Conservation (phyloP, 2,888 invertebrate species). For the Beris morrisii region DNA sequence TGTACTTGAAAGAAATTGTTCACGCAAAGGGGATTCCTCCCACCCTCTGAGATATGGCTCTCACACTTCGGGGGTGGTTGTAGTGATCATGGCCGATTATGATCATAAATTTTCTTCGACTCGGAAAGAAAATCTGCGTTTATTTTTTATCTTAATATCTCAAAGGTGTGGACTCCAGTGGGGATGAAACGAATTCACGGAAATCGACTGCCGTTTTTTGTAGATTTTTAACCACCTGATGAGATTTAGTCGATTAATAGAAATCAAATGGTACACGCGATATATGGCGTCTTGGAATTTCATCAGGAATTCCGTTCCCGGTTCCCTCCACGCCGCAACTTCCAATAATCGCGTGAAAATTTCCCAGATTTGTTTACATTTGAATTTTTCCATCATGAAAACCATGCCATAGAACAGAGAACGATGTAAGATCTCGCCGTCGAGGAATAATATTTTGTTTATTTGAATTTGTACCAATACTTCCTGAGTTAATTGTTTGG, state of each 20-base stretch:
- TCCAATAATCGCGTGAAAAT: background rate
- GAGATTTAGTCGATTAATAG: conserved; percentile 13
- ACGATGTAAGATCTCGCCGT: background rate
- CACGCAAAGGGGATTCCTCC: no score
- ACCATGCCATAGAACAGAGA: background rate
- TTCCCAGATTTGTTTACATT: background rate
- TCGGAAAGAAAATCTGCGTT: no score
- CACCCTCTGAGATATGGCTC: no score
- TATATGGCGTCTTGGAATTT: conserved; percentile 6
- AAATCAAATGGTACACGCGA: conserved; percentile 7
- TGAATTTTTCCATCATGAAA: background rate
- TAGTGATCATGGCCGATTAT: no score
- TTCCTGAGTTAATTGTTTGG: conserved; percentile 17
- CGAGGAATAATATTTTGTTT: background rate
- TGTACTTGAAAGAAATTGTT: no score
- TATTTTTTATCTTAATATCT: no score
- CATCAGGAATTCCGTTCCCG: background rate
- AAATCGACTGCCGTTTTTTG: background rate
- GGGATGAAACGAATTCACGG: no score
- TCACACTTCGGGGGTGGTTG: no score
- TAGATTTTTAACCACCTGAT: background rate
- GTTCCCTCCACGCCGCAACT: no score
- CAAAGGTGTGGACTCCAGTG: no score
- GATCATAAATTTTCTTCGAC: no score
- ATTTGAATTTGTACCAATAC: conserved; percentile 3